Percentiles rank a stretch among this genome's conserved stretches.
Conservation (phyloP, 2,888 invertebrate species). For the Ornithoptera alexandrae region DNA sequence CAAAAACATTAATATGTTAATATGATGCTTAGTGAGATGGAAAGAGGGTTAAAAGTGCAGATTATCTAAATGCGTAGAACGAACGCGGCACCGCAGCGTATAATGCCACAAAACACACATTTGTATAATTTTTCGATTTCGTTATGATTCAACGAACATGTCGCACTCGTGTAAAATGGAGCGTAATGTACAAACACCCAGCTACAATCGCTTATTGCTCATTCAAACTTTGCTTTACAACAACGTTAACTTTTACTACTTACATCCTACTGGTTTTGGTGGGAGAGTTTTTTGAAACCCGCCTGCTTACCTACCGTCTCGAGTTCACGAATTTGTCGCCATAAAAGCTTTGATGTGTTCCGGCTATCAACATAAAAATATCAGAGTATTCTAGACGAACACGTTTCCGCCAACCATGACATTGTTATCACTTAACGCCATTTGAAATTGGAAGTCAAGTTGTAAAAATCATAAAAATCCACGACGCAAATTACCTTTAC, state of each 20-base stretch:
- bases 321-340: no score
- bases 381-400: no score
- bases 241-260: background rate
- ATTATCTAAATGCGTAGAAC: slow-evolving; percentile 50
- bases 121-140: slow-evolving; percentile 68
- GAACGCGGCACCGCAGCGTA: slow-evolving; percentile 49
- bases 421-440: no score
- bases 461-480: no score
- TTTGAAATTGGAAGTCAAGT: no score
- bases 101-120: slow-evolving; percentile 51
- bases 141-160: slow-evolving; percentile 41
- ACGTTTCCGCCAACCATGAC: no score
- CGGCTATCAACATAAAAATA: no score
- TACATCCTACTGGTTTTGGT: background rate
- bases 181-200: slow-evolving; percentile 34
- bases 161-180: slow-evolving; percentile 32
- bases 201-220: slow-evolving; percentile 34
- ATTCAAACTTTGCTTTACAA: slow-evolving; percentile 8
- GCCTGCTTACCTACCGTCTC: no score
- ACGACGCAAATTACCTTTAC: no score
- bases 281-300: no score
- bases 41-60: slow-evolving; percentile 70
- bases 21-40: slow-evolving; percentile 60
- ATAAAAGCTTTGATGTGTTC: no score
- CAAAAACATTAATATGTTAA: slow-evolving; percentile 64